These are phyloP conservation scores for Rallus limicola DNA, from an alignment of 2,113 vertebrate species.

Conservation along the genomic window DNA sequence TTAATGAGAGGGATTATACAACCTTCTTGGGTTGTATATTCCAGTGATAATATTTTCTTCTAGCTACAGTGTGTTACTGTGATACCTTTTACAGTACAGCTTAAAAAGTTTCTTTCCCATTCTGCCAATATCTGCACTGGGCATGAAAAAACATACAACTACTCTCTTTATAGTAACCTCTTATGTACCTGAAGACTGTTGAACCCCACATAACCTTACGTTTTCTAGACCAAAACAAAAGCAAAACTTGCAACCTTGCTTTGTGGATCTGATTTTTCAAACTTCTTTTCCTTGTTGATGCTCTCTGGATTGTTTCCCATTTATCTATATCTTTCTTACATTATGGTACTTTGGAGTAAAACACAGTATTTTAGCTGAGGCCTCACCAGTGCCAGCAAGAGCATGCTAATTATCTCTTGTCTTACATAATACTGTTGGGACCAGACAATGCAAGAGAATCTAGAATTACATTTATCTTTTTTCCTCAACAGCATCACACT, in stretches of 20 bases:
- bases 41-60: background rate
- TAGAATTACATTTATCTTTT: slow-evolving; percentile 9
- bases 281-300: background rate
- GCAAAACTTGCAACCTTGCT: background rate
- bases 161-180: background rate
- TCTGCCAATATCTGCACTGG: background rate
- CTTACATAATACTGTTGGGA: background rate
- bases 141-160: background rate
- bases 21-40: background rate
- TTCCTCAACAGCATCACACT: background rate
- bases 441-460: background rate
- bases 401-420: background rate
- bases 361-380: background rate
- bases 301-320: background rate
- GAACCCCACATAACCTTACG: background rate
- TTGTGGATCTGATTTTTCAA: background rate
- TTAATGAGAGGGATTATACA: background rate
- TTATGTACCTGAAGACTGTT: background rate
- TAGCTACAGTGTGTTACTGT: background rate
- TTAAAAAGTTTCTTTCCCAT: background rate
- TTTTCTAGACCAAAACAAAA: background rate
- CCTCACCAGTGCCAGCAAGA: background rate
- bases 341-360: background rate
- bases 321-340: background rate
- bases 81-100: background rate